Evolutionary conservation across 2,113 vertebrate genomes (phyloP).

Genomic region (Ardeotis arabs): DNA sequence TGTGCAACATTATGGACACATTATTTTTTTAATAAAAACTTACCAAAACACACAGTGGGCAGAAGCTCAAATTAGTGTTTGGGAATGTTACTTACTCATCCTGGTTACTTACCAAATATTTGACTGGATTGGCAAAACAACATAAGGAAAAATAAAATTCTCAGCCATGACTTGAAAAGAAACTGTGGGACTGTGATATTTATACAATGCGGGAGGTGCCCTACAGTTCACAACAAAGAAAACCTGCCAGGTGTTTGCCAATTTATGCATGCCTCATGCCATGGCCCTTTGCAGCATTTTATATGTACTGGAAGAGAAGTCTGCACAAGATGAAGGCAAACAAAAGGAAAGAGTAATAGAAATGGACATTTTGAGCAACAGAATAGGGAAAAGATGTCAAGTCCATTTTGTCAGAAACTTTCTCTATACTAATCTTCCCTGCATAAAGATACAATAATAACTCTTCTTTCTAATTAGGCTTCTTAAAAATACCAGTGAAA

Average conservation of each 20-base stretch:
- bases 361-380: not conserved
- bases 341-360: slow-evolving; percentile 37
- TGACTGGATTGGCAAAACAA: not conserved
- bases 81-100: not conserved
- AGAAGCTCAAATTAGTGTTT: not conserved
- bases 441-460: not conserved
- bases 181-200: not conserved
- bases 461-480: not conserved
- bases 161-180: not conserved
- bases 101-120: not conserved
- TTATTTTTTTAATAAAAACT: not conserved
- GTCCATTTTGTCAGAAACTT: slow-evolving; percentile 33
- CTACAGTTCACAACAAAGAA: not conserved
- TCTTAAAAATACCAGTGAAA: not conserved
- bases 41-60: not conserved
- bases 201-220: not conserved
- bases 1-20: not conserved
- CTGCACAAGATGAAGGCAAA: not conserved
- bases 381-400: slow-evolving; percentile 37
- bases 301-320: not conserved
- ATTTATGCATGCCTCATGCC: not conserved
- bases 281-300: not conserved
- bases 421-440: not conserved
- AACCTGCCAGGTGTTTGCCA: not conserved
- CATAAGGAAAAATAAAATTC: not conserved